Evolutionary conservation across 2,113 vertebrate species (phyloP).

Genomic region (Mustela nigripes): DNA sequence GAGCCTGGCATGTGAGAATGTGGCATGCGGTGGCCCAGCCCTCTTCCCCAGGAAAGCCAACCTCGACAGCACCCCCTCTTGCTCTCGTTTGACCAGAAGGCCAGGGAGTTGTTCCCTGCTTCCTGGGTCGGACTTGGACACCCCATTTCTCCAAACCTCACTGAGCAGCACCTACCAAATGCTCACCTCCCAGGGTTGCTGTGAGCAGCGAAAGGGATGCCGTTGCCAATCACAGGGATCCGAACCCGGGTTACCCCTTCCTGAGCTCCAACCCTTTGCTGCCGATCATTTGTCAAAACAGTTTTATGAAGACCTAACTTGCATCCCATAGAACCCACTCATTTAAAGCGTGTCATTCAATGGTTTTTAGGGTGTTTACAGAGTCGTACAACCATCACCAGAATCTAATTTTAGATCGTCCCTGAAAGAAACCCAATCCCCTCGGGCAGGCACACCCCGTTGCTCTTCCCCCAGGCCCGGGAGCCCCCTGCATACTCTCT

Average conservation of each 20-base stretch:
- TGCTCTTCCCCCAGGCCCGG: too few species aligned
- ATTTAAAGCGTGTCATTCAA: neutral
- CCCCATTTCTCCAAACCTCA: neutral
- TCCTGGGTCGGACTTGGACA: neutral
- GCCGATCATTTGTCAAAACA: neutral
- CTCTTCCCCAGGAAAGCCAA: neutral
- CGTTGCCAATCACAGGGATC: fast-evolving
- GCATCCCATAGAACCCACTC: neutral
- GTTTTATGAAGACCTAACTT: neutral
- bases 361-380: neutral
- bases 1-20: neutral
- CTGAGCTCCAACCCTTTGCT: neutral
- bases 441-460: fast-evolving
- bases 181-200: neutral
- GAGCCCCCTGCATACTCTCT: fast-evolving
- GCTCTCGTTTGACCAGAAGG: neutral
- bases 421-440: neutral
- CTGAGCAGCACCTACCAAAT: neutral
- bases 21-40: fast-evolving
- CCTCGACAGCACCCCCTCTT: neutral
- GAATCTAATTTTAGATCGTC: neutral
- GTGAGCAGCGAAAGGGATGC: too few species aligned
- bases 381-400: neutral
- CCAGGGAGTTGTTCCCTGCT: neutral
- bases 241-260: fast-evolving